A percentile compares a stretch with the other conserved stretches of the same genome.
phyloP scores from a whole-genome alignment of 2,797 vertebrate genomes.

The Propithecus deckenii region DNA sequence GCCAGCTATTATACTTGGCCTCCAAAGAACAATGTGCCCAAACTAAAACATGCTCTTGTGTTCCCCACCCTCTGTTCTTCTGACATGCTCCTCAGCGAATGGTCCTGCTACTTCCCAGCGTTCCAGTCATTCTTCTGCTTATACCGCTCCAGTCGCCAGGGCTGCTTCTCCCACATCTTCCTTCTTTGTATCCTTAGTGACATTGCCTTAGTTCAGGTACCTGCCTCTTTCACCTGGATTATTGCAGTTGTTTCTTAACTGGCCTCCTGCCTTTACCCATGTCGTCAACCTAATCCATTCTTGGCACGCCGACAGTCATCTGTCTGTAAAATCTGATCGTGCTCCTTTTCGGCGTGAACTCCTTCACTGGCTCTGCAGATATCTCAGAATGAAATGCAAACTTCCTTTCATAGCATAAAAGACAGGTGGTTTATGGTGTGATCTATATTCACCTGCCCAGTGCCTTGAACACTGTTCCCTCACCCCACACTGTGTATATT shows the following conservation, averaged over 20 bases:
- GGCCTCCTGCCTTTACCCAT: neutral
- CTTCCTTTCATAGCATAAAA: too few relatives aligned
- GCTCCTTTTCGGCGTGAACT: neutral
- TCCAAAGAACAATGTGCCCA: neutral
- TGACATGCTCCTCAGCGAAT: rapidly evolving
- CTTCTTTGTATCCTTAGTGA: neutral
- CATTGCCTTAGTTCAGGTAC: neutral
- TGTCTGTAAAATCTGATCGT: neutral
- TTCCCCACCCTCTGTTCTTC: neutral
- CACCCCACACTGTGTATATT: rapidly evolving
- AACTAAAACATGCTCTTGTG: neutral
- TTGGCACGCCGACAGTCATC: neutral
- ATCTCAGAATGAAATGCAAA: neutral
- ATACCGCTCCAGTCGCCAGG: neutral
- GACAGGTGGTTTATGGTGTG: rapidly evolving
- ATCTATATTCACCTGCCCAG: rapidly evolving
- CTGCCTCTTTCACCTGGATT: neutral
- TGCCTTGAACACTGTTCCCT: rapidly evolving
- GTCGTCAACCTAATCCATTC: neutral
- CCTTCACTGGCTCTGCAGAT: neutral
- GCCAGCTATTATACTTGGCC: neutral
- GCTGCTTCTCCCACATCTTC: neutral
- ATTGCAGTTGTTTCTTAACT: neutral
- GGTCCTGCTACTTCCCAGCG: rapidly evolving
- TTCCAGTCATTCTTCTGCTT: neutral